These are phyloP conservation scores for Cylindroiulus punctatus DNA, from an alignment of 2,888 invertebrate genomes.

Conservation along the genomic window DNA sequence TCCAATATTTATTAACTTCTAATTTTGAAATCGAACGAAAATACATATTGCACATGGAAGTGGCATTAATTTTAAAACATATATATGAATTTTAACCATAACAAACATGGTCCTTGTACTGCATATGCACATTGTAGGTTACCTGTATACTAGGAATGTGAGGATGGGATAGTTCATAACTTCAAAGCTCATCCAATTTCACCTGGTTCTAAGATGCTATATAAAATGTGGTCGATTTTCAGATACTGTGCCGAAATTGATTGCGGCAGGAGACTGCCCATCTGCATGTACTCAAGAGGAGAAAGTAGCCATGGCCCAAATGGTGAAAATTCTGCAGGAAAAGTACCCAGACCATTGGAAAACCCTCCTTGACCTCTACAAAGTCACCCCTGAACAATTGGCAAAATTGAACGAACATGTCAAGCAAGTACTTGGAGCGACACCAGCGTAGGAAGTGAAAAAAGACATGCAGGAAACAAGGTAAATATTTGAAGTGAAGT, in stretches of 20 bases:
- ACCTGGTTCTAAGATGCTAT: too few relatives aligned
- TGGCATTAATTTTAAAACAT: too few relatives aligned
- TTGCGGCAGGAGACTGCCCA: conserved; percentile 44
- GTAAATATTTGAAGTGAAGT: neutral
- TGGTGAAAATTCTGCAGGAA: conserved; percentile 26
- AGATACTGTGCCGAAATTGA: neutral
- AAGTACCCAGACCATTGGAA: conserved; percentile 55
- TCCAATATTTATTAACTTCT: too few relatives aligned
- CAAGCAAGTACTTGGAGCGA: neutral
- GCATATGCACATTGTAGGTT: too few relatives aligned
- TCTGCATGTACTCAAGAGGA: conserved; percentile 29
- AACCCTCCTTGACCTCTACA: neutral
- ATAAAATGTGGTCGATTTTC: neutral
- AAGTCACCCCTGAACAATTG: conserved; percentile 42
- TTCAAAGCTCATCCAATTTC: too few relatives aligned
- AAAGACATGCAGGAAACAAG: neutral
- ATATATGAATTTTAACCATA: too few relatives aligned
- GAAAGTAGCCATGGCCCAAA: conserved; percentile 32
- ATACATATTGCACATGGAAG: too few relatives aligned
- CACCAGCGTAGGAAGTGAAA: neutral
- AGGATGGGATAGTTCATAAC: too few relatives aligned
- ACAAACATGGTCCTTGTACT: too few relatives aligned
- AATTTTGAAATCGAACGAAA: too few relatives aligned
- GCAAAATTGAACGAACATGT: neutral
- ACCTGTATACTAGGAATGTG: too few relatives aligned